Evolutionary conservation across 2,113 vertebrate genomes (phyloP), one percentile per base, ranked within the genome.

Genomic region (Actenoides lindsayi): DNA sequence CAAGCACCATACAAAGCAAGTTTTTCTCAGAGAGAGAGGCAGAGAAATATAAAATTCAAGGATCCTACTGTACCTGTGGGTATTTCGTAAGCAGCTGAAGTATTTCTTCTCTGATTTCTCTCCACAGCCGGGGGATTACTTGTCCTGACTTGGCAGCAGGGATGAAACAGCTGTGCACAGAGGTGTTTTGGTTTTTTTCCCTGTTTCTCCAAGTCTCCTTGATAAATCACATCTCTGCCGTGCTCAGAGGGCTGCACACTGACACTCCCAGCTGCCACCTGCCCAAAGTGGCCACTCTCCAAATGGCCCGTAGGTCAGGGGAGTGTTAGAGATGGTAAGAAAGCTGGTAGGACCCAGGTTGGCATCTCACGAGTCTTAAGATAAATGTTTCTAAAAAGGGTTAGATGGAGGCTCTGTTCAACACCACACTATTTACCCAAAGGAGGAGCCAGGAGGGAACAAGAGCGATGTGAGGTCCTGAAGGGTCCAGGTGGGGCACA

Each of bases 271-370:
- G 27, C 64, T 13, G 11, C 30, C 31, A 5, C 51, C 35, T 57
- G 70, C 60, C 35, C 69, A 14, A 46, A 46, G 25, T 0, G 31
- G 21, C 39, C 23, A 2, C 31, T 23, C 42, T 42, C 44, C 51
- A 57, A 10, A 20, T 5, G 39, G 73, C 9, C 13, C 0, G 0
- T 1, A 14, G n/a, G 18, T 16, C 31, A 12, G 48, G 7, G 41
- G 4, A 14, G 5, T 20, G 37, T 41, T 44, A 31, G 33, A 62
- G 86, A 37, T 0, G 6, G 56, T 4, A 62, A 25, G 15, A 48
- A 57, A 85, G 24, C 37, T 30, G 14, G 13, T 2, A 12, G 31
- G 30, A 84, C 41, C 25, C 41, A 39, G 41, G 14, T 3, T 21
- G 51, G 25, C 39, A 53, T 60, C 60, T 68, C 33, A 14, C 11